phyloP scores from a whole-genome alignment of 2,113 vertebrate species.

The Bettongia penicillata region DNA sequence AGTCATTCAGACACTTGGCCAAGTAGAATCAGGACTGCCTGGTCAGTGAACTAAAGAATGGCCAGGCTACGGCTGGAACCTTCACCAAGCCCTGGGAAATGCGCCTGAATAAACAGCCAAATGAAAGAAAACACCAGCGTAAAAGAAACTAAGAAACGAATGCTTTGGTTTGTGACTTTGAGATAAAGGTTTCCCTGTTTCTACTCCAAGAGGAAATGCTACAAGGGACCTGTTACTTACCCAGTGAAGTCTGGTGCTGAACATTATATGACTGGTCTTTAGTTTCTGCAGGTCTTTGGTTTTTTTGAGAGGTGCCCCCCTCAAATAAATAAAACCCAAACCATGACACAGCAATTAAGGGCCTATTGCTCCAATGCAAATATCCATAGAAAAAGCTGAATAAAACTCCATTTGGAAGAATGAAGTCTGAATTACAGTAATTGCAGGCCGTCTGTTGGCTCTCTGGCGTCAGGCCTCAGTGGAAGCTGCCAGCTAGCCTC shows the following conservation, averaged over 20 bases:
- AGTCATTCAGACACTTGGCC: not conserved
- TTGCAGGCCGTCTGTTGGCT: constrained; percentile 56
- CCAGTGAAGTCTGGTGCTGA: constrained; percentile 26
- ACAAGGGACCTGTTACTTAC: not conserved
- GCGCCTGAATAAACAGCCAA: not conserved
- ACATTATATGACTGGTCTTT: constrained; percentile 43
- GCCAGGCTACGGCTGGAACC: not conserved
- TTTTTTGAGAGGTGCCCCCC: constrained; percentile 31
- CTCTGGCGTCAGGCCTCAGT: constrained; percentile 50
- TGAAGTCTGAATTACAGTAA: constrained; percentile 55
- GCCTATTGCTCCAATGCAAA: not conserved
- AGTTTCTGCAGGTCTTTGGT: constrained; percentile 8
- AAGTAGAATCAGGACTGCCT: not conserved
- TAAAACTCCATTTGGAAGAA: constrained; percentile 57
- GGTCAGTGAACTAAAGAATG: not conserved
- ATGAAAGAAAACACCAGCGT: not conserved
- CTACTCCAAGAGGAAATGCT: not conserved
- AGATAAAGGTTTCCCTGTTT: not conserved
- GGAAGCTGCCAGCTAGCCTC: constrained; percentile 73
- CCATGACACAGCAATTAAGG: not conserved
- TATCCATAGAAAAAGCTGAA: constrained; percentile 34
- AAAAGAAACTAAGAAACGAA: not conserved
- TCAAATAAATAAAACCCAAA: not conserved
- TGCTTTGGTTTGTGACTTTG: not conserved
- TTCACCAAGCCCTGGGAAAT: not conserved